These are phyloP conservation scores for Magallana ariakensis DNA, from an alignment of 1,140 invertebrate genomes.

Conservation along the genomic window DNA sequence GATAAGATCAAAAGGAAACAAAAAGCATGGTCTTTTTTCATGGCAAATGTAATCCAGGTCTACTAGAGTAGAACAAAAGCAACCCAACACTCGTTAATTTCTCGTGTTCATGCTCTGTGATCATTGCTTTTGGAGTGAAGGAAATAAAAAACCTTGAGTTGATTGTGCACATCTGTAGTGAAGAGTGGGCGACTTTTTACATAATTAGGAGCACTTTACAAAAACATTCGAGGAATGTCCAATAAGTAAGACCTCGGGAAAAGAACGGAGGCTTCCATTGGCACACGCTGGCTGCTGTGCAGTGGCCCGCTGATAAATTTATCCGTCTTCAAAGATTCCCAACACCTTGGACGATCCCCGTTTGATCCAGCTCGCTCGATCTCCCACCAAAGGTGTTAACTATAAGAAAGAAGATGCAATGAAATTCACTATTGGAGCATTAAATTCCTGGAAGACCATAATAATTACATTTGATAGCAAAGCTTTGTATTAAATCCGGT, in stretches of 20 bases:
- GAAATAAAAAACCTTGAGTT: neutral
- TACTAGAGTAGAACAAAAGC: neutral
- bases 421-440: neutral
- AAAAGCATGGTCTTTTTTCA: too few species aligned
- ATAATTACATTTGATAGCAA: conserved; percentile 32
- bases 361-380: neutral
- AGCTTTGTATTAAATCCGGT: neutral
- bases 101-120: neutral
- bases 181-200: conserved; percentile 33
- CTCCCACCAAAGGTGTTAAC: conserved; percentile 11
- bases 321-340: neutral
- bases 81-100: too few species aligned
- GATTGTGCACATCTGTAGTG: conserved; percentile 13
- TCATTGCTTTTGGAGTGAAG: neutral
- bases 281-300: neutral
- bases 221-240: conserved; percentile 16
- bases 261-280: neutral
- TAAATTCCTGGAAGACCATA: conserved; percentile 9
- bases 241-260: neutral
- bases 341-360: neutral
- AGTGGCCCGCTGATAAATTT: neutral
- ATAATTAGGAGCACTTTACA: neutral
- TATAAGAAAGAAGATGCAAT: conserved; percentile 8
- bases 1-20: too few species aligned
- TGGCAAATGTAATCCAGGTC: neutral